Conservation (phyloP, 1,140 invertebrate genomes). For the Drosophila melanogaster region DNA sequence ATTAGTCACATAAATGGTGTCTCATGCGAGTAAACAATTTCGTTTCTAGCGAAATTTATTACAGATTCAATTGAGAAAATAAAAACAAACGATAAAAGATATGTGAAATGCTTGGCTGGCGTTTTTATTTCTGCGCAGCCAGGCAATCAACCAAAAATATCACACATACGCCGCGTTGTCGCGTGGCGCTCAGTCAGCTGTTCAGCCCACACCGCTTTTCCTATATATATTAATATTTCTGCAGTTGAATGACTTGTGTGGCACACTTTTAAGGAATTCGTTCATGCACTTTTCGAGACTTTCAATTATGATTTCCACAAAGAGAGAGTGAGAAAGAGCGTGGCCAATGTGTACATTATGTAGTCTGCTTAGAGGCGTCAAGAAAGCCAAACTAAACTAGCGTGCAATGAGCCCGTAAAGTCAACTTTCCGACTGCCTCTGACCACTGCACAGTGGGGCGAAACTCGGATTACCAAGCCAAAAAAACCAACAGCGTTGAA, state of each 20-base stretch:
- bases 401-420: slow-evolving; percentile 19
- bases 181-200: slow-evolving; percentile 39
- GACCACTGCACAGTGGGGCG: slow-evolving; percentile 7
- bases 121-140: slow-evolving; percentile 24
- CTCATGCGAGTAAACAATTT: slow-evolving; percentile 11
- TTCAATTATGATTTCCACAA: slow-evolving; percentile 7
- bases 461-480: neutral
- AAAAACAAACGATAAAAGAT: neutral
- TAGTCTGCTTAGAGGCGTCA: slow-evolving; percentile 35
- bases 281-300: slow-evolving; percentile 15
- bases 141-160: slow-evolving; percentile 35
- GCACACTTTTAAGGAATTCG: slow-evolving; percentile 15
- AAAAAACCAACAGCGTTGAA: neutral
- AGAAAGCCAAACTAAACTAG: slow-evolving; percentile 11
- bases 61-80: slow-evolving; percentile 11
- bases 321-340: neutral
- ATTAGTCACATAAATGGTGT: slow-evolving; percentile 7
- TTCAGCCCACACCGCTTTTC: slow-evolving; percentile 3
- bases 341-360: neutral
- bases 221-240: neutral
- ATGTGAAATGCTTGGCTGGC: slow-evolving; percentile 8
- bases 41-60: slow-evolving; percentile 13
- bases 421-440: slow-evolving; percentile 3
- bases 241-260: slow-evolving; percentile 34
- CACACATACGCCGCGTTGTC: slow-evolving; percentile 65